A percentile compares a stretch with the other conserved stretches of the same genome.
phyloP scores from a whole-genome alignment of 1,140 invertebrate species.

The Solenopsis fugax region DNA sequence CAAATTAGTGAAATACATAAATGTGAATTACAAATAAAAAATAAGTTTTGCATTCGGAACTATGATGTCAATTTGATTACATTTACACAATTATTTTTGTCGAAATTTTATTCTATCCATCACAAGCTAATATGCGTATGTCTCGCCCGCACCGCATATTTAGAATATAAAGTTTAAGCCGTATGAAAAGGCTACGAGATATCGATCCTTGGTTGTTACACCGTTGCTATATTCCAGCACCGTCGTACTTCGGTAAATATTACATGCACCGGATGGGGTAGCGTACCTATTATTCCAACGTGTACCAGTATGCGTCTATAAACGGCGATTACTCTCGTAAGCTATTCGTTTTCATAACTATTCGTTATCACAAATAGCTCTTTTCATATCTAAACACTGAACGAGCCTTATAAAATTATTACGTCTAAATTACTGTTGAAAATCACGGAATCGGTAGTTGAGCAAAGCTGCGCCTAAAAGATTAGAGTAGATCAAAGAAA shows the following conservation, averaged over 20 bases:
- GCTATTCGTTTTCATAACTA: slow-evolving; percentile 48
- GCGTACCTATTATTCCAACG: background rate
- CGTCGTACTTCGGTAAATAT: slow-evolving; percentile 36
- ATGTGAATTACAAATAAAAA: background rate
- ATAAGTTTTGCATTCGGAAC: background rate
- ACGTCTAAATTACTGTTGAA: slow-evolving; percentile 67
- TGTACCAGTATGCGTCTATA: slow-evolving; percentile 31
- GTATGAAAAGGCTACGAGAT: slow-evolving; percentile 37
- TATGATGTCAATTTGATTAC: background rate
- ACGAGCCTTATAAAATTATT: slow-evolving; percentile 71
- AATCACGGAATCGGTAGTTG: slow-evolving; percentile 78
- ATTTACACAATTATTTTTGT: background rate
- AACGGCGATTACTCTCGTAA: slow-evolving; percentile 52
- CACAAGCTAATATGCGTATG: background rate
- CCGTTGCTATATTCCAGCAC: background rate
- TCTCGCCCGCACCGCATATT: background rate
- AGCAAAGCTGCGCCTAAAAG: slow-evolving; percentile 56
- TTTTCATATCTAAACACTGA: slow-evolving; percentile 51
- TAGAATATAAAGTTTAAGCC: slow-evolving; percentile 24
- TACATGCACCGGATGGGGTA: slow-evolving; percentile 28
- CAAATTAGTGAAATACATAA: too few relatives aligned
- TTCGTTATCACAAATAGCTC: slow-evolving; percentile 43
- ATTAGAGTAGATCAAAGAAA: slow-evolving; percentile 73
- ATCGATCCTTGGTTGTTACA: slow-evolving; percentile 42
- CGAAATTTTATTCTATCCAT: background rate